Evolutionary conservation across 2,113 vertebrate species (phyloP), one percentile per base, ranked within the genome.

Genomic region (Anarhynchus alexandrinus): DNA sequence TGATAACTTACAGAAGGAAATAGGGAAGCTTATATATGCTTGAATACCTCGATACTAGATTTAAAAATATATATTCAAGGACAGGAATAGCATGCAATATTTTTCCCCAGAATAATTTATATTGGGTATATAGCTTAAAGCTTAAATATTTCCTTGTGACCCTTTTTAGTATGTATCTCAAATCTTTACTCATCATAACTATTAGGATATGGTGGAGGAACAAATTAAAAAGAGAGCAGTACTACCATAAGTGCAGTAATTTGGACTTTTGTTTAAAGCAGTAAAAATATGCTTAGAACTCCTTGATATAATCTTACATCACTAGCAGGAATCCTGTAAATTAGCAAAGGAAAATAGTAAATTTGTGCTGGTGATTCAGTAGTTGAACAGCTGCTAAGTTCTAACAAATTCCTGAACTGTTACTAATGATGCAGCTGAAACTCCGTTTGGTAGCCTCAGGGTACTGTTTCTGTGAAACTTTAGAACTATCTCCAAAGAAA

Each of bases 381-480:
- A 81, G 95, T 81, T 94, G 83, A 97, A 91, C 96, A 97, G 96
- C 95, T 97, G 97, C 82, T 91, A 47, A 86, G 90, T 95, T 97
- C 93, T 94, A 49, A 95, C 83, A 89, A 88, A 96, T 97, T 96
- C 93, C 92, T 97, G 86, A 96, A 91, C 82, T 91, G 91, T 97
- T 97, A 88, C 86, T 97, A 97, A 97, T 93, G 78, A 91, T 96
- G 73, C 91, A 91, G 93, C 95, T 97, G 96, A 94, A 95, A 83
- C 80, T 47, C 36, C 66, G 59, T 82, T 83, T 67, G 72, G 92
- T 95, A 87, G 88, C 94, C 91, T 91, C 51, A 52, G 89, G 95
- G 90, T 88, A 34, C 82, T 69, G 89, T 43, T 80, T 88, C 90
- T 79, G 69, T 86, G 95, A 78, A 96, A 88, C 67, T 95, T 82